Conservation (phyloP, 1,140 invertebrate species). For the Chionoecetes opilio region DNA sequence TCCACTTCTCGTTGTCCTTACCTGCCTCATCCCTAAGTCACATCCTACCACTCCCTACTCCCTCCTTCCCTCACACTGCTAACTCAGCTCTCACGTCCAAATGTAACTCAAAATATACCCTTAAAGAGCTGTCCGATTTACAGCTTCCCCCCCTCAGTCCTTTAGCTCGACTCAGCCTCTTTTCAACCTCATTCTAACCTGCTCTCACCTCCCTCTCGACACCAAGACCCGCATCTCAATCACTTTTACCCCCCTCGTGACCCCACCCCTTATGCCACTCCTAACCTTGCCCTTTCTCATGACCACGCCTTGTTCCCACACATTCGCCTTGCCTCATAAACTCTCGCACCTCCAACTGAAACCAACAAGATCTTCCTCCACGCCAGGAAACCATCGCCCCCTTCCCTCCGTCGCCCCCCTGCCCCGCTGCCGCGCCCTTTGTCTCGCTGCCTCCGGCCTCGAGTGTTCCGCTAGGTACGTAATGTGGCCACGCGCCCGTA, state of each 20-base stretch:
- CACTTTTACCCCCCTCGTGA: neutral
- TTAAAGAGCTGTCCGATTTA: too few species aligned
- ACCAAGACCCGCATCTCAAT: too few species aligned
- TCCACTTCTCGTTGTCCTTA: too few species aligned
- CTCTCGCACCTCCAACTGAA: neutral
- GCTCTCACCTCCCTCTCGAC: neutral
- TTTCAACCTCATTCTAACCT: neutral
- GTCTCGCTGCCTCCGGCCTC: neutral
- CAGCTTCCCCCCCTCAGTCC: too few species aligned
- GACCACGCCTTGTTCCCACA: conserved; percentile 2
- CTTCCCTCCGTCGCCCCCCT: neutral
- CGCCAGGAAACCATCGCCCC: neutral
- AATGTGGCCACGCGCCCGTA: neutral
- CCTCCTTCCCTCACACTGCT: too few species aligned
- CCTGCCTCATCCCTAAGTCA: too few species aligned
- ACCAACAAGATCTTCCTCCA: conserved; percentile 13
- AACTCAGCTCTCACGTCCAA: neutral
- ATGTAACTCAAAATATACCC: neutral
- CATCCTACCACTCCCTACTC: too few species aligned
- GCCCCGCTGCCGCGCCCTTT: too few species aligned
- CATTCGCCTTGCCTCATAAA: neutral
- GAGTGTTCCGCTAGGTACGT: neutral
- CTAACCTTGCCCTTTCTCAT: conserved; percentile 5
- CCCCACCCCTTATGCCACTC: neutral
- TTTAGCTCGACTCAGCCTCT: neutral